Conservation (phyloP, 37 sponge, comb jelly and placozoan species). For the Hormiphora californensis region DNA sequence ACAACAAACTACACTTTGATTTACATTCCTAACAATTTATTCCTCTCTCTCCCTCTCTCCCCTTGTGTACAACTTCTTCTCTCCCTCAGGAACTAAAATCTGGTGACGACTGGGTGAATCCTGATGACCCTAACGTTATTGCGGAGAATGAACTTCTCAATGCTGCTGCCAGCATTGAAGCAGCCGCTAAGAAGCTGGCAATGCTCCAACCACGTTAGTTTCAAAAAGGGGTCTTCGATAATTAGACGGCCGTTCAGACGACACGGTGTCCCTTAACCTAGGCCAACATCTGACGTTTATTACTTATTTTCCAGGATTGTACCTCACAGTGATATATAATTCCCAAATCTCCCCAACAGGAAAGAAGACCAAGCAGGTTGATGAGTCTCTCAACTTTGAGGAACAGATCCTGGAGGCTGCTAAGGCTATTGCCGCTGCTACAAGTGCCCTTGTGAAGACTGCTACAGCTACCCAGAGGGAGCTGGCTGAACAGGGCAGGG, state of each 20-base stretch:
- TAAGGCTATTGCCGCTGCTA: constrained; percentile 81
- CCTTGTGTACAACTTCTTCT: too few species aligned
- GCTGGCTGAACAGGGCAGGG: constrained; percentile 80
- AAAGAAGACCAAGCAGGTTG: constrained; percentile 56
- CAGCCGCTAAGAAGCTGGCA: constrained; percentile 86
- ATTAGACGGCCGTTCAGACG: too few species aligned
- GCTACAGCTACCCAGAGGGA: constrained; percentile 93
- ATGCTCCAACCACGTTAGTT: constrained; percentile 68
- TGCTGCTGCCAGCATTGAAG: constrained; percentile 94
- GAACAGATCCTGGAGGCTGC: constrained; percentile 94
- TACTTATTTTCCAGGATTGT: too few species aligned
- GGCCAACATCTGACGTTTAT: too few species aligned
- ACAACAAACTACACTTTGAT: too few species aligned
- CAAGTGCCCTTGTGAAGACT: constrained; percentile 76
- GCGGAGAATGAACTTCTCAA: constrained; percentile 89
- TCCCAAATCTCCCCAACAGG: background rate
- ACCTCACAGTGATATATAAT: background rate
- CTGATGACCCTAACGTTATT: constrained; percentile 79
- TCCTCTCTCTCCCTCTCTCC: too few species aligned
- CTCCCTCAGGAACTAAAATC: constrained; percentile 16
- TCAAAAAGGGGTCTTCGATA: too few species aligned
- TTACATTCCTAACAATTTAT: too few species aligned
- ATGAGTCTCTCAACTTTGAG: constrained; percentile 83
- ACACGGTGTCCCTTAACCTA: too few species aligned
- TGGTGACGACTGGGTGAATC: constrained; percentile 75